Percentiles rank a stretch among this genome's conserved stretches.
These are phyloP conservation scores for Congeria kusceri DNA, from an alignment of 2,888 invertebrate species.

Conservation along the genomic window DNA sequence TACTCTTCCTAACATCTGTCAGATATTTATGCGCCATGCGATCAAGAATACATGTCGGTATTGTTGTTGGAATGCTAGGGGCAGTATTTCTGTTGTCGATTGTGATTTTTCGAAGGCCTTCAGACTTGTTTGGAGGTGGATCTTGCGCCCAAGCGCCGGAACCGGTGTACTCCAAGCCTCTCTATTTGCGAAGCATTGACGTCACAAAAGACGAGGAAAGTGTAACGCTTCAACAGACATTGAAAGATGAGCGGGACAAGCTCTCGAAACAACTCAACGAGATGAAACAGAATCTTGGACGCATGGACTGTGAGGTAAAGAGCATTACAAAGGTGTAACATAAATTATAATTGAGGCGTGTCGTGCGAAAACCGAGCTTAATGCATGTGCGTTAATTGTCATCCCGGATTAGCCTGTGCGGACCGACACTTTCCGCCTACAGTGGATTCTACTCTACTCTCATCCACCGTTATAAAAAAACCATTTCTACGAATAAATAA, in stretches of 20 bases:
- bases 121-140: not conserved
- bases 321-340: too few relatives aligned
- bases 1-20: too few relatives aligned
- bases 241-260: constrained; percentile 46
- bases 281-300: constrained; percentile 43
- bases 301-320: constrained; percentile 56
- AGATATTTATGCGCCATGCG: not conserved
- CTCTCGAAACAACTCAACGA: constrained; percentile 52
- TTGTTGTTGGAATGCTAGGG: not conserved
- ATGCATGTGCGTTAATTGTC: too few relatives aligned
- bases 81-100: not conserved
- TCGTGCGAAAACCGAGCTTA: too few relatives aligned
- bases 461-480: too few relatives aligned
- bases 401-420: too few relatives aligned
- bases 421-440: too few relatives aligned
- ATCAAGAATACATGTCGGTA: not conserved
- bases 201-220: constrained; percentile 5
- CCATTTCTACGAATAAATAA: too few relatives aligned
- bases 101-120: not conserved
- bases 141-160: not conserved
- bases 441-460: too few relatives aligned
- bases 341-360: too few relatives aligned
- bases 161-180: constrained; percentile 33
- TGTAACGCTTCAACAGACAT: constrained; percentile 24
- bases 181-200: constrained; percentile 33